Evolutionary conservation across 1,140 invertebrate genomes (phyloP).

Genomic region (Drosophila guanche): DNA sequence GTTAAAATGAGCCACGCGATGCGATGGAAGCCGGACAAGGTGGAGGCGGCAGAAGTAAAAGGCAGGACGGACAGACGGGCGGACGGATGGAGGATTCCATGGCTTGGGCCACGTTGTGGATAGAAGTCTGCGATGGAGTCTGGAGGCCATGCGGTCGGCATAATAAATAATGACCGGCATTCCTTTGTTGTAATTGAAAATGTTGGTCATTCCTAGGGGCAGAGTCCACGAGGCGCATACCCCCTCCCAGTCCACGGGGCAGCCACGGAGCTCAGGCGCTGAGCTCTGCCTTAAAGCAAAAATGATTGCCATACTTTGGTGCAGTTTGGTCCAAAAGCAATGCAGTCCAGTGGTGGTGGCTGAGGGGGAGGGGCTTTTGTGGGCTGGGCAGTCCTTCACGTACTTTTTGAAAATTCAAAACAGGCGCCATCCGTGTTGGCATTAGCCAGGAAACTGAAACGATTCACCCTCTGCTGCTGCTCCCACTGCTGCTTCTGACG

Average conservation of each 20-base stretch:
- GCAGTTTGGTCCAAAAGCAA: slow-evolving; percentile 60
- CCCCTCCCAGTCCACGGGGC: no score
- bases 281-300: slow-evolving; percentile 75
- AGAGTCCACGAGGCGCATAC: neutral
- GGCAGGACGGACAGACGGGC: no score
- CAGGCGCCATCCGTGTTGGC: slow-evolving; percentile 71
- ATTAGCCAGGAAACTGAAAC: slow-evolving; percentile 59
- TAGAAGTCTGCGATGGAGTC: slow-evolving; percentile 12
- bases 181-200: slow-evolving; percentile 83
- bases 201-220: slow-evolving; percentile 74
- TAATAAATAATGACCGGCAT: slow-evolving; percentile 82
- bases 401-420: slow-evolving; percentile 82
- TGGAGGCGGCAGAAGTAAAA: neutral
- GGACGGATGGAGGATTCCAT: neutral
- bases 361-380: neutral
- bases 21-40: neutral
- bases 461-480: slow-evolving; percentile 14
- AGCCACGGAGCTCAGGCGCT: slow-evolving; percentile 24
- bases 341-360: slow-evolving; percentile 41
- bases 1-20: slow-evolving; percentile 62
- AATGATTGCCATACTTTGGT: slow-evolving; percentile 81
- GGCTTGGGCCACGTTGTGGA: neutral
- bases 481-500: slow-evolving; percentile 59
- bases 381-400: slow-evolving; percentile 51
- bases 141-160: slow-evolving; percentile 80